Conservation (phyloP, 1,140 invertebrate genomes). For the Phthorimaea operculella region DNA sequence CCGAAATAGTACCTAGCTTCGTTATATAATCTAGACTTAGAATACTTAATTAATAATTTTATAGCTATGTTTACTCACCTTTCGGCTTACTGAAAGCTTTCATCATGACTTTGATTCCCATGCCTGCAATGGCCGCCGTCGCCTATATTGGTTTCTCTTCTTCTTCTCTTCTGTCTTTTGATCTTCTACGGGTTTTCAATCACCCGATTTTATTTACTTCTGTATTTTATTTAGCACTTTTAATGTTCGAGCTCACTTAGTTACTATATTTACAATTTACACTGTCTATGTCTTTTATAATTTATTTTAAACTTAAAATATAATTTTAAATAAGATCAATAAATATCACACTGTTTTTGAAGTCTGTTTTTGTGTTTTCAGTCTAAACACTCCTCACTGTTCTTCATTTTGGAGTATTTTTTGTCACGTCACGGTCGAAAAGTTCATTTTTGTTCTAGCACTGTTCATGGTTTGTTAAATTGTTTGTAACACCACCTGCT, state of each 20-base stretch:
- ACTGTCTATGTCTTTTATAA: constrained; percentile 7
- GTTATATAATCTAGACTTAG: too few species aligned
- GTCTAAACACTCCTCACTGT: constrained; percentile 65
- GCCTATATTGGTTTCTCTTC: constrained; percentile 14
- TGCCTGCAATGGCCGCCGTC: constrained; percentile 63
- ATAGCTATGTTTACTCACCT: constrained; percentile 45
- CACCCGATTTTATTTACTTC: constrained; percentile 16
- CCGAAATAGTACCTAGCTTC: too few species aligned
- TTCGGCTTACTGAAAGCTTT: constrained; percentile 70
- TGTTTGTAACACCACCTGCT: constrained; percentile 20
- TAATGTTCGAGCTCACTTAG: background rate
- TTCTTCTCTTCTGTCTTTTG: background rate
- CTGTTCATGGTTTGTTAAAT: constrained; percentile 37
- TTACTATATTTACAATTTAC: background rate
- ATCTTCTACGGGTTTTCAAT: constrained; percentile 34
- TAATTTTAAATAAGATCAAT: constrained; percentile 49
- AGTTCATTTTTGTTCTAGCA: constrained; percentile 31
- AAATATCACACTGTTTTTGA: constrained; percentile 55
- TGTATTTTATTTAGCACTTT: too few species aligned
- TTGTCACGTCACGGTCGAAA: constrained; percentile 48
- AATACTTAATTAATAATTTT: too few species aligned
- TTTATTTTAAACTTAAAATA: constrained; percentile 21
- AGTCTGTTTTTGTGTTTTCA: constrained; percentile 25
- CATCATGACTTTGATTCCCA: constrained; percentile 70
- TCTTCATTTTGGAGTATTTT: constrained; percentile 59